A percentile compares a stretch with the other conserved stretches of the same genome.
Conservation (phyloP, 2,113 vertebrate genomes). For the Phalacrocorax brasilianus region DNA sequence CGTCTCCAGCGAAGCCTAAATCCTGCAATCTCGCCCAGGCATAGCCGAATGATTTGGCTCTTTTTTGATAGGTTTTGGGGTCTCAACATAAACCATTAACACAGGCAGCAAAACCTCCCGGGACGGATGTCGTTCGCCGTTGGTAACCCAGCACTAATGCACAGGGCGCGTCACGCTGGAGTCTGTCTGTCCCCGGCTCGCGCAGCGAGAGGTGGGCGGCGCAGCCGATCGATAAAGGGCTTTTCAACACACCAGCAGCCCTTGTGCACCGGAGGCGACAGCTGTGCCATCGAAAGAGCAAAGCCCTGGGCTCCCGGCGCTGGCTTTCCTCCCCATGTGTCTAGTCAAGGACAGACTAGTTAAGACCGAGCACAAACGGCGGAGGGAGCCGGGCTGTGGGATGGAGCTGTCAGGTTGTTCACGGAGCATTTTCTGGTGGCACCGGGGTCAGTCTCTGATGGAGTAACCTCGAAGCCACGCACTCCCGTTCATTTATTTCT, state of each 20-base stretch:
- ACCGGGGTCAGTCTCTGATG: not conserved
- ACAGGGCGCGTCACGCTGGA: not conserved
- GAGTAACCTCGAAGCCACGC: fast-evolving
- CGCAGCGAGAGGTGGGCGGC: not conserved
- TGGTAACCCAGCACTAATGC: not conserved
- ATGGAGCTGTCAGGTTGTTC: not conserved
- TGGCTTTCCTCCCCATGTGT: not conserved
- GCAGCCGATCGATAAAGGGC: not conserved
- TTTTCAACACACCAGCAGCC: not conserved
- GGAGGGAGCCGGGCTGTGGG: not conserved
- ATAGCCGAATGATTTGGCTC: fast-evolving
- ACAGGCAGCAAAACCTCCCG: not conserved
- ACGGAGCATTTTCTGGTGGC: not conserved
- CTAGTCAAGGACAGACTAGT: not conserved
- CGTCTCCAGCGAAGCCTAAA: not conserved
- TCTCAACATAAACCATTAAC: not conserved
- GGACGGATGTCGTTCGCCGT: not conserved
- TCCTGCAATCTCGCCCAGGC: fast-evolving
- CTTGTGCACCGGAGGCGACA: not conserved
- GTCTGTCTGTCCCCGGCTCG: not conserved
- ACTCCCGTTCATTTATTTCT: not conserved
- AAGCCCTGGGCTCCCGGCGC: not conserved
- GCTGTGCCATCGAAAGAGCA: not conserved
- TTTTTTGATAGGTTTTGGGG: no score
- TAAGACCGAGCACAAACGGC: fast-evolving